These are phyloP conservation scores for Girardinus metallicus DNA, from an alignment of 2,797 vertebrate genomes.

Conservation along the genomic window DNA sequence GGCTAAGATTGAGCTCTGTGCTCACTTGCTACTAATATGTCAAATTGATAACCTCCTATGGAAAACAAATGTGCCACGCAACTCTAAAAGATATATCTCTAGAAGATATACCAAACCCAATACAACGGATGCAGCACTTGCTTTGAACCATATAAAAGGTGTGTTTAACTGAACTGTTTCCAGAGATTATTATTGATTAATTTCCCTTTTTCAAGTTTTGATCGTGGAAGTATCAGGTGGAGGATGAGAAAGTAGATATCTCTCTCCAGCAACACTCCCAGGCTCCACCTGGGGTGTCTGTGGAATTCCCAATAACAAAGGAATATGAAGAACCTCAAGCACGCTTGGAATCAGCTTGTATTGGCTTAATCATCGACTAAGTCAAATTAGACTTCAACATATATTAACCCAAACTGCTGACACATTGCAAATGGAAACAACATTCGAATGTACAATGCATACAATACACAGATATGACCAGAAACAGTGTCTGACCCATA, in stretches of 20 bases:
- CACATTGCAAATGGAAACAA: no score
- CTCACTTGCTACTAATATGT: not conserved
- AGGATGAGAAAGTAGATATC: not conserved
- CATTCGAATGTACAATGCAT: no score
- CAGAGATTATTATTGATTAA: not conserved
- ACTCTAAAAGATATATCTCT: not conserved
- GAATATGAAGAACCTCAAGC: no score
- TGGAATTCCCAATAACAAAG: no score
- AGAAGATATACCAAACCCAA: not conserved
- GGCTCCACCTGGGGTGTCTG: no score
- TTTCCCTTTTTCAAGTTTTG: not conserved
- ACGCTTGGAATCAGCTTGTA: no score
- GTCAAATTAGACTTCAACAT: no score
- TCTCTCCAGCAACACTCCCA: not conserved
- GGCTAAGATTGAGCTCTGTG: not conserved
- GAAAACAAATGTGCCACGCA: not conserved
- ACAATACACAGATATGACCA: no score
- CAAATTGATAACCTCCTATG: not conserved
- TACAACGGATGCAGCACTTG: not conserved
- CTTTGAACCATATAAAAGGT: not conserved
- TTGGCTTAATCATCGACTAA: no score
- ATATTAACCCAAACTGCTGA: no score
- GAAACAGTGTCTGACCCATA: no score
- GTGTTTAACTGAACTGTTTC: not conserved
- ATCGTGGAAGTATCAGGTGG: not conserved